Percentiles rank a stretch among this genome's conserved stretches.
Evolutionary conservation across 1,140 invertebrate genomes (phyloP).

Genomic region (Ditylenchus dipsaci): DNA sequence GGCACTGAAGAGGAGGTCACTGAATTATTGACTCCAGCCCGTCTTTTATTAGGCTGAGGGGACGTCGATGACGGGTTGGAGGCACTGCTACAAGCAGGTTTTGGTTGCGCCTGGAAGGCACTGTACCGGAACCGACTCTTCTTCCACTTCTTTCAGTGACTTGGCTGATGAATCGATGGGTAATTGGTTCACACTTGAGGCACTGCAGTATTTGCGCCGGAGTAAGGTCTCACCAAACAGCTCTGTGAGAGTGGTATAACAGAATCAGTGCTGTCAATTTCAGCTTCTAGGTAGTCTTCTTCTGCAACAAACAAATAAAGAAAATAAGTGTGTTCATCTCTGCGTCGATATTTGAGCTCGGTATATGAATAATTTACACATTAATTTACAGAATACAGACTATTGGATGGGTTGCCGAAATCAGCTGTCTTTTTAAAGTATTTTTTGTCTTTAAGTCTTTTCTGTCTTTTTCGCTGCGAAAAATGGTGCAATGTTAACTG

Average conservation of each 20-base stretch:
- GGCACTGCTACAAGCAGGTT: background rate
- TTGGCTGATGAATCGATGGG: background rate
- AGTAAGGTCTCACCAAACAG: constrained; percentile 47
- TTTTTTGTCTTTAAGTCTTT: too few relatives aligned
- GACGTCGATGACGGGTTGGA: background rate
- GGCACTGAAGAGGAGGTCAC: background rate
- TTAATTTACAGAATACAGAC: too few relatives aligned
- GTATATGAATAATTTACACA: too few relatives aligned
- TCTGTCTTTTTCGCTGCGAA: too few relatives aligned
- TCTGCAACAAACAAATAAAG: background rate
- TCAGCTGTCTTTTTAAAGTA: too few relatives aligned
- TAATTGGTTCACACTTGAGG: background rate
- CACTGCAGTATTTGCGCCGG: background rate
- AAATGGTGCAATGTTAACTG: too few relatives aligned
- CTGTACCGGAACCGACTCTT: background rate
- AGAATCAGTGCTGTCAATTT: constrained; percentile 46
- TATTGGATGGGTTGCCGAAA: too few relatives aligned
- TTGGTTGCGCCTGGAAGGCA: background rate
- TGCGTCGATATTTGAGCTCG: too few relatives aligned
- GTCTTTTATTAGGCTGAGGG: background rate
- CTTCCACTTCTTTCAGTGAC: background rate
- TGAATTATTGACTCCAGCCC: background rate
- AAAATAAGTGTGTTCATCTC: too few relatives aligned
- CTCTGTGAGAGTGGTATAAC: constrained; percentile 39
- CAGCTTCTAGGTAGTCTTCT: constrained; percentile 48